Conservation (phyloP, 2,113 vertebrate species). For the Gambusia affinis region DNA sequence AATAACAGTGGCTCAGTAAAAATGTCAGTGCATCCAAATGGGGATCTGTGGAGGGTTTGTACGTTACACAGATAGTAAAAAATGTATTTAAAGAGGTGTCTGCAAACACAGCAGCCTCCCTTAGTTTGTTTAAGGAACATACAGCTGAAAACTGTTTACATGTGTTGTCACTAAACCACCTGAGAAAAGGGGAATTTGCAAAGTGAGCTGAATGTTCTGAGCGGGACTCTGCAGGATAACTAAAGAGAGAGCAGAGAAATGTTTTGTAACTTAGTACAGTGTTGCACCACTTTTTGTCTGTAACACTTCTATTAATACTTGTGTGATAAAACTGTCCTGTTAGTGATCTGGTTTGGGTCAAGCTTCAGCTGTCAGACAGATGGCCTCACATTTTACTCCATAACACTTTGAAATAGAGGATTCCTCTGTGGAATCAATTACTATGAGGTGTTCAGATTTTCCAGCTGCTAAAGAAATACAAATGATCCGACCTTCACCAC, state of each 20-base stretch:
- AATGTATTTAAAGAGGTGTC: not conserved
- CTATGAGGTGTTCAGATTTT: not conserved
- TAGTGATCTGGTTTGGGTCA: not conserved
- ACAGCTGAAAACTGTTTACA: not conserved
- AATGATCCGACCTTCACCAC: not conserved
- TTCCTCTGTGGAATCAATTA: not conserved
- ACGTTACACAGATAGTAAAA: not conserved
- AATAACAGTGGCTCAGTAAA: not conserved
- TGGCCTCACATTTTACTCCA: no score
- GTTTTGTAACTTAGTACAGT: not conserved
- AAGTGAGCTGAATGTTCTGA: not conserved
- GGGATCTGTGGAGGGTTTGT: not conserved
- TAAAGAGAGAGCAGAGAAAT: not conserved
- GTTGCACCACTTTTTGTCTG: no score
- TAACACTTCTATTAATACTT: not conserved
- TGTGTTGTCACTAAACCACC: not conserved
- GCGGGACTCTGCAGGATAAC: not conserved
- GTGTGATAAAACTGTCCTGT: not conserved
- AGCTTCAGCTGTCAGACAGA: not conserved
- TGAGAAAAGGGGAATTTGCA: not conserved
- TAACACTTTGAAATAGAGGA: not conserved
- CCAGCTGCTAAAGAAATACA: not conserved
- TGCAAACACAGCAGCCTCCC: not conserved
- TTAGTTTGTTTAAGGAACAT: not conserved
- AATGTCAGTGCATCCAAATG: not conserved